A percentile compares a stretch with the other conserved stretches of the same genome.
These are phyloP conservation scores for Hippotragus niger DNA, from an alignment of 2,113 vertebrate genomes.

Conservation along the genomic window DNA sequence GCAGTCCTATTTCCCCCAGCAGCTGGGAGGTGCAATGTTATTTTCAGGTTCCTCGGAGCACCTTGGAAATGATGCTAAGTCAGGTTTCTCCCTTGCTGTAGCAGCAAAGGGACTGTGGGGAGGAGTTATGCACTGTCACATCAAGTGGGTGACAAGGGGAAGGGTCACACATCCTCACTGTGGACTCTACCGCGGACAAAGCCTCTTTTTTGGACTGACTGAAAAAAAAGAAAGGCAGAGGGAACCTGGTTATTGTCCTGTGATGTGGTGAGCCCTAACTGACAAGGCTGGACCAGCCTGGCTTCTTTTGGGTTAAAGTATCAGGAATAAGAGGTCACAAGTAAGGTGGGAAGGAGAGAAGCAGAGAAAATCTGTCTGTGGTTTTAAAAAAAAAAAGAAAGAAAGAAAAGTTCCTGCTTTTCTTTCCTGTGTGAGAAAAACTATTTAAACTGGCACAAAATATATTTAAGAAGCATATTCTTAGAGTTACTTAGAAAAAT, in stretches of 20 bases:
- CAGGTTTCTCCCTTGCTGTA: background rate
- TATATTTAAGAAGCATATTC: slow-evolving; percentile 85
- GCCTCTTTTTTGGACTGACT: background rate
- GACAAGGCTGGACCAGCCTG: slow-evolving; percentile 40
- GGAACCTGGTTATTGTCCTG: slow-evolving; percentile 53
- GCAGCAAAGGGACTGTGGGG: background rate
- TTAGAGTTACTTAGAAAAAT: slow-evolving; percentile 85
- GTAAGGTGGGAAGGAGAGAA: slow-evolving; percentile 56
- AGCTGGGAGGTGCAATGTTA: slow-evolving; percentile 27
- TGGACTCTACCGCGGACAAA: background rate
- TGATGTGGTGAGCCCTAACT: slow-evolving; percentile 28
- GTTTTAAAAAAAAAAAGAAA: background rate
- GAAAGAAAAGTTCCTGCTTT: slow-evolving; percentile 67
- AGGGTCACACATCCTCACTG: background rate
- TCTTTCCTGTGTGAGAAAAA: slow-evolving; percentile 74
- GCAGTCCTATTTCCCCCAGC: background rate
- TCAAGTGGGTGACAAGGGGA: background rate
- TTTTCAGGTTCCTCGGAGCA: slow-evolving; percentile 48
- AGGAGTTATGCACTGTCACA: background rate
- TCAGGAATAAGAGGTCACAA: slow-evolving; percentile 48
- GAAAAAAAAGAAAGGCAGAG: slow-evolving; percentile 26
- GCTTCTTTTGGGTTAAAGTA: slow-evolving; percentile 56
- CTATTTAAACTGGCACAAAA: slow-evolving; percentile 83
- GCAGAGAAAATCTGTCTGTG: slow-evolving; percentile 38
- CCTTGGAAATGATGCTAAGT: background rate